Conservation (phyloP, 2,888 invertebrate genomes). For the Lottia gigantea region DNA sequence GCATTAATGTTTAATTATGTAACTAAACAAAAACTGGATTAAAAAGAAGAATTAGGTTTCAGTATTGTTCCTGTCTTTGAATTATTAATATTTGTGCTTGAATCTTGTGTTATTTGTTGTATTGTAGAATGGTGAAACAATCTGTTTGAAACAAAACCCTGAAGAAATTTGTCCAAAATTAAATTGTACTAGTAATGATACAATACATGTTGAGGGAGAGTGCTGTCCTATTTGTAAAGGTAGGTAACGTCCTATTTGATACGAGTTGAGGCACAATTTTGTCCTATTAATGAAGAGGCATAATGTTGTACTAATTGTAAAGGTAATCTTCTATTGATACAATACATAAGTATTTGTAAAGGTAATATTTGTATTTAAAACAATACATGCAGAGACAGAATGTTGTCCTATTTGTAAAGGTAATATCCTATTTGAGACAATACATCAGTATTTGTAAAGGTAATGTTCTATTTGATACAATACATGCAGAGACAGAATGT, state of each 20-base stretch:
- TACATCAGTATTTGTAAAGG: neutral
- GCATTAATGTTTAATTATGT: too few species aligned
- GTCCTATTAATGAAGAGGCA: neutral
- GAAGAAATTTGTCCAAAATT: conserved; percentile 81
- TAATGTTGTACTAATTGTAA: too few species aligned
- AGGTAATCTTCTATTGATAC: too few species aligned
- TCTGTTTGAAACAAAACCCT: conserved; percentile 80
- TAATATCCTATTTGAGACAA: neutral
- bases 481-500: too few species aligned
- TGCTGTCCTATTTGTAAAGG: conserved; percentile 93
- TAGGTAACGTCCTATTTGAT: conserved; percentile 65
- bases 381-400: too few species aligned
- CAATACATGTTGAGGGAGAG: conserved; percentile 84
- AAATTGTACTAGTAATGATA: conserved; percentile 80
- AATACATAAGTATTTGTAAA: too few species aligned
- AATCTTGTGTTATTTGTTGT: neutral
- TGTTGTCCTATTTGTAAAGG: too few species aligned
- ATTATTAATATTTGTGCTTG: neutral
- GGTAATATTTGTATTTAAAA: too few species aligned
- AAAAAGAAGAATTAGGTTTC: too few species aligned
- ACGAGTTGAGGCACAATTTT: neutral
- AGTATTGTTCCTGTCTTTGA: too few species aligned
- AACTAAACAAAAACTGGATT: too few species aligned
- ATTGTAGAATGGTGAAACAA: conserved; percentile 80
- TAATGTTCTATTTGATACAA: neutral